Percentiles rank a stretch among this genome's conserved stretches.
Evolutionary conservation across 2,113 vertebrate genomes (phyloP).

Genomic region (Serinus canaria): DNA sequence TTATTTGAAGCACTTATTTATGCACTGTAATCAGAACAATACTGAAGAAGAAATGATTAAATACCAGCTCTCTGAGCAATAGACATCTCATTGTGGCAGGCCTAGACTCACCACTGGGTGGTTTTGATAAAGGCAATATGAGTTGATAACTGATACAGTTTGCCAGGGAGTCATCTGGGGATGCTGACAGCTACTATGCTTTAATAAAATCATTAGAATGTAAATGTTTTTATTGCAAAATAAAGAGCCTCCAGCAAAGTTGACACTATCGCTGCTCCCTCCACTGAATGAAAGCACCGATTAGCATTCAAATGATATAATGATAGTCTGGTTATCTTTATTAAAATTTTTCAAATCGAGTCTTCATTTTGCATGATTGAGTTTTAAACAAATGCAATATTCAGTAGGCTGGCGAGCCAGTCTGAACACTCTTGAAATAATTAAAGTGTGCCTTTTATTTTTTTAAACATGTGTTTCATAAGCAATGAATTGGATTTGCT

Average conservation of each 20-base stretch:
- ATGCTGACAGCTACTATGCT: constrained; percentile 94
- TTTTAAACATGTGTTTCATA: constrained; percentile 98
- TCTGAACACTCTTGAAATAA: constrained; percentile 92
- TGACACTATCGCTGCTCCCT: constrained; percentile 90
- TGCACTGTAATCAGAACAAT: constrained; percentile 99
- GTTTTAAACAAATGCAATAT: constrained; percentile 99
- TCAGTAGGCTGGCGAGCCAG: constrained; percentile 86
- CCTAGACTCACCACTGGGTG: constrained; percentile 91
- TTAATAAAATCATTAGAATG: constrained; percentile 99
- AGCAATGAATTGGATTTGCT: constrained; percentile 97
- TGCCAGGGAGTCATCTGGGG: constrained; percentile 88
- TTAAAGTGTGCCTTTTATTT: constrained; percentile 93
- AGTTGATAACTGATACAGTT: constrained; percentile 99
- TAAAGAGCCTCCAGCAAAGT: constrained; percentile 97
- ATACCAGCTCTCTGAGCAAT: constrained; percentile 91
- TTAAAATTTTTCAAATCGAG: constrained; percentile 99
- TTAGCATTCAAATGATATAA: constrained; percentile 99
- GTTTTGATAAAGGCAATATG: constrained; percentile 98
- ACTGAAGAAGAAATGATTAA: constrained; percentile 95
- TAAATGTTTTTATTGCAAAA: constrained; percentile 99
- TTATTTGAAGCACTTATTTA: constrained; percentile 98
- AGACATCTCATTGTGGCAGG: constrained; percentile 94
- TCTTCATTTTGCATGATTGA: constrained; percentile 99
- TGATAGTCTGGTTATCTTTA: constrained; percentile 99
- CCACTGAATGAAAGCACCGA: constrained; percentile 90